Conservation (phyloP, 2,888 invertebrate genomes). For the Blastobasis lacticolella region DNA sequence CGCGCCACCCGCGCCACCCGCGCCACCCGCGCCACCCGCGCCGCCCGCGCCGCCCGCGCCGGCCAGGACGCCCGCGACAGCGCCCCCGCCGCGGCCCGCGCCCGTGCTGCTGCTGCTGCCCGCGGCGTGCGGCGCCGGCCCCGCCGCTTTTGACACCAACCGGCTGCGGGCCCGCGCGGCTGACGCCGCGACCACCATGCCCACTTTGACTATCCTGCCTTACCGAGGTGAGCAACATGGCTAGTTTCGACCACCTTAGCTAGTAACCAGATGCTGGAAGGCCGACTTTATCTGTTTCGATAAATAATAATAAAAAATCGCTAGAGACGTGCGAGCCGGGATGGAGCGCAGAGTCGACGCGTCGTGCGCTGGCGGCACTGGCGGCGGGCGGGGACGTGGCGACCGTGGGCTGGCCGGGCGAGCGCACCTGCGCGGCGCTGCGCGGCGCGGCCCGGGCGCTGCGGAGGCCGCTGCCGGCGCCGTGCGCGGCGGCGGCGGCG, state of each 20-base stretch:
- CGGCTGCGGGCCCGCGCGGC: constrained; percentile 11
- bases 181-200: constrained; percentile 29
- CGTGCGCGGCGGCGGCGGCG: constrained; percentile 22
- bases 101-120: constrained; percentile 26
- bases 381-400: constrained; percentile 25
- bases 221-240: not conserved
- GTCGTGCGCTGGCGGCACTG: constrained; percentile 30
- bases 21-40: constrained; percentile 7
- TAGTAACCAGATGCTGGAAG: not conserved
- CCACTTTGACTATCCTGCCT: constrained; percentile 15
- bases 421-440: constrained; percentile 28
- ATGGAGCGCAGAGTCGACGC: constrained; percentile 31
- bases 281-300: not conserved
- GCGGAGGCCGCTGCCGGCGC: constrained; percentile 19
- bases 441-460: constrained; percentile 27
- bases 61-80: constrained; percentile 2
- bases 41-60: constrained; percentile 10
- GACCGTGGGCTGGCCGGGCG: constrained; percentile 30
- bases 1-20: constrained; percentile 3
- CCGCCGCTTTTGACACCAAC: constrained; percentile 18
- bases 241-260: constrained; percentile 8
- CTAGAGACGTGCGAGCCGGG: constrained; percentile 45
- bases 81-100: constrained; percentile 10
- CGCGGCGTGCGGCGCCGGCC: constrained; percentile 43
- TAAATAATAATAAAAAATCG: not conserved